Evolutionary conservation across 2,113 vertebrate genomes (phyloP).

Genomic region (Podarcis raffonei): DNA sequence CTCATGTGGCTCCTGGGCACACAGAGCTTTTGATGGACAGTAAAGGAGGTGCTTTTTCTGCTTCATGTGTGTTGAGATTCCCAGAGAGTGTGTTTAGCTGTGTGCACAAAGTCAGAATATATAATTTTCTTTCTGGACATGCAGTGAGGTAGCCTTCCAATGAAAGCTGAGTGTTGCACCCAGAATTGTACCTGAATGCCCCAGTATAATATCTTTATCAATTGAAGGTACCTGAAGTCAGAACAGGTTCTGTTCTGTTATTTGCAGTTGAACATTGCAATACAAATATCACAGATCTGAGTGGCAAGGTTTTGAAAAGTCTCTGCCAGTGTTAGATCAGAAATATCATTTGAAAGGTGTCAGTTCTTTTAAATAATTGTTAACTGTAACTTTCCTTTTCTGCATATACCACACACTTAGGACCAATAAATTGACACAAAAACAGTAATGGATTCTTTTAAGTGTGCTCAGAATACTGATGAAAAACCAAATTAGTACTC

Average conservation of each 20-base stretch:
- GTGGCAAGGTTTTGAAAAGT: not conserved
- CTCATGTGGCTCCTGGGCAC: not conserved
- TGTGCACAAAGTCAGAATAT: not conserved
- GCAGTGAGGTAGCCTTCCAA: not conserved
- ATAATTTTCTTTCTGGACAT: not conserved
- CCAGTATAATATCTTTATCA: not conserved
- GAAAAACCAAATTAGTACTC: conserved; percentile 13
- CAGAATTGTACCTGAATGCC: not conserved
- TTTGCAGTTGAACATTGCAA: not conserved
- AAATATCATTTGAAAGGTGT: not conserved
- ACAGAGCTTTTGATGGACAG: not conserved
- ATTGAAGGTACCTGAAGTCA: not conserved
- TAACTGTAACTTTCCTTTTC: not conserved
- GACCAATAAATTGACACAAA: conserved; percentile 24
- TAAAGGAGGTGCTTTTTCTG: not conserved
- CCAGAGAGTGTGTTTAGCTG: not conserved
- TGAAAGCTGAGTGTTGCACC: conserved; percentile 3
- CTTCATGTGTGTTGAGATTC: not conserved
- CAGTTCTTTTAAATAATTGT: not conserved
- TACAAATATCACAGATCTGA: not conserved
- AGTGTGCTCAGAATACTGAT: conserved; percentile 46
- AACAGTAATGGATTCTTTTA: conserved; percentile 40
- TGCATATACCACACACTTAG: not conserved
- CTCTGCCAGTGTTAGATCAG: not conserved
- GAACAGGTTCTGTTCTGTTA: not conserved